Percentiles rank a stretch among this genome's conserved stretches.
Evolutionary conservation across 2,888 invertebrate genomes (phyloP).

Genomic region (Lithodes maja): DNA sequence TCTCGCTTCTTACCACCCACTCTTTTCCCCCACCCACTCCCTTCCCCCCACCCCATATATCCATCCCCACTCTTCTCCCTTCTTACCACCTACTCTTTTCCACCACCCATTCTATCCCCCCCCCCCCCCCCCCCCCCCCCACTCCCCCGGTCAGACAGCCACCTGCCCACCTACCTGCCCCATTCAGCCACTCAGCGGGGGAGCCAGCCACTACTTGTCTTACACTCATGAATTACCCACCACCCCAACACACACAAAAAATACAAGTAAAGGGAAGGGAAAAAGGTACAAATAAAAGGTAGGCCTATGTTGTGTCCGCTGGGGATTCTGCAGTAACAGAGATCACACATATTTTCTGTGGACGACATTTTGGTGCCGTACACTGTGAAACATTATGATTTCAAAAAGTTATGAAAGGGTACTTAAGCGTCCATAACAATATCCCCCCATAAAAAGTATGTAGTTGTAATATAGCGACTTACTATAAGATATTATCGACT

Average conservation of each 20-base stretch:
- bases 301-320: background rate
- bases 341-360: too few relatives aligned
- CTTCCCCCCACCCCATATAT: background rate
- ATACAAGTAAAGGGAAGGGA: background rate
- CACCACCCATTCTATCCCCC: background rate
- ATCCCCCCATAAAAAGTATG: too few relatives aligned
- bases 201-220: background rate
- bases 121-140: background rate
- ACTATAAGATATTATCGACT: too few relatives aligned
- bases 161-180: background rate
- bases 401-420: too few relatives aligned
- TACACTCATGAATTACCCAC: slow-evolving; percentile 7
- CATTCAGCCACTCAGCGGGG: background rate
- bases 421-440: too few relatives aligned
- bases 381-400: too few relatives aligned
- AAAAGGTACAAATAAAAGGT: background rate
- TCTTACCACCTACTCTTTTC: background rate
- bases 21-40: background rate
- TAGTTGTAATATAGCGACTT: too few relatives aligned
- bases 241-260: background rate
- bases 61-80: background rate
- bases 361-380: too few relatives aligned
- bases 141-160: background rate
- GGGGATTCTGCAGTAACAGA: too few relatives aligned
- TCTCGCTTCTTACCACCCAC: background rate